phyloP scores from a whole-genome alignment of 2,113 vertebrate genomes.

The Nyctereutes procyonoides region DNA sequence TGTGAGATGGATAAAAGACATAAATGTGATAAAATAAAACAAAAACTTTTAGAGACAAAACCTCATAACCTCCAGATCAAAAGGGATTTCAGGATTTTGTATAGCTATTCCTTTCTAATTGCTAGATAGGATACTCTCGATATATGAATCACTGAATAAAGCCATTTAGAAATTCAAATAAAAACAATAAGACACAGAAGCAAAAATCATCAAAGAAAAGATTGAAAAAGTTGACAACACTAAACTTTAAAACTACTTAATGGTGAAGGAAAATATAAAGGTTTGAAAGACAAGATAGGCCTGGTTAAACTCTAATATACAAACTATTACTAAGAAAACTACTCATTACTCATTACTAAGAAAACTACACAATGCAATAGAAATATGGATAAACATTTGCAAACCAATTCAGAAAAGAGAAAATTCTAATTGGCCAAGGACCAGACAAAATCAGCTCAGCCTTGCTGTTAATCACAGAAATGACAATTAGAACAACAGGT shows the following conservation, averaged over 20 bases:
- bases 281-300: not conserved
- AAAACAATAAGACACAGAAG: not conserved
- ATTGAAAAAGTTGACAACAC: not conserved
- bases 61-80: not conserved
- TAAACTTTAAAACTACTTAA: slow-evolving; percentile 29
- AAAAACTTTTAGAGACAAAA: not conserved
- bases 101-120: not conserved
- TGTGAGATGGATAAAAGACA: not conserved
- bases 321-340: too few species aligned
- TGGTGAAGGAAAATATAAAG: slow-evolving; percentile 38
- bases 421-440: slow-evolving; percentile 29
- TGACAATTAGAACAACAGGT: not conserved
- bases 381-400: not conserved
- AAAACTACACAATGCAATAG: not conserved
- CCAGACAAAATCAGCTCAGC: not conserved
- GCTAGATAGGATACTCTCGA: not conserved
- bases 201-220: slow-evolving; percentile 2
- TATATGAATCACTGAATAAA: not conserved
- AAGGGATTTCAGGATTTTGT: not conserved
- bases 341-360: not conserved
- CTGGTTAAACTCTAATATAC: not conserved
- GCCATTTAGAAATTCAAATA: not conserved
- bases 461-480: not conserved
- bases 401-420: slow-evolving; percentile 18
- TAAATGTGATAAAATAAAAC: slow-evolving; percentile 28